phyloP scores from a whole-genome alignment of 2,888 invertebrate species.

The Catocala fraxini region DNA sequence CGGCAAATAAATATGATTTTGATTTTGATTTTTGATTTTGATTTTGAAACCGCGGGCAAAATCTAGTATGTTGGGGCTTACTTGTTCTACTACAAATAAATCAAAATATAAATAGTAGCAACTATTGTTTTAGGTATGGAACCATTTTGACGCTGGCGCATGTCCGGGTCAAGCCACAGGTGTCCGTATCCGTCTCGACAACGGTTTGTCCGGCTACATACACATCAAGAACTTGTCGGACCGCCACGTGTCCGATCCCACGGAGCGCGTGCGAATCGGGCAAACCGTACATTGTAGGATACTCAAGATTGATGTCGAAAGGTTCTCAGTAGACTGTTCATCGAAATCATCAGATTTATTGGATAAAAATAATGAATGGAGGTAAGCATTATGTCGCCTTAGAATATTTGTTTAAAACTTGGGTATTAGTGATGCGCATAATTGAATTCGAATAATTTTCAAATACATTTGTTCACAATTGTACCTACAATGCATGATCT shows the following conservation, averaged over 20 bases:
- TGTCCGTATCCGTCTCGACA: conserved; percentile 95
- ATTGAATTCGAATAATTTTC: too few species aligned
- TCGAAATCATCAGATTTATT: conserved; percentile 96
- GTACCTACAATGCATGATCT: too few species aligned
- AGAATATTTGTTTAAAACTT: too few species aligned
- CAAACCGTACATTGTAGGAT: conserved; percentile 96
- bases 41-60: too few species aligned
- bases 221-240: conserved; percentile 98
- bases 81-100: too few species aligned
- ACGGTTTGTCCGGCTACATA: conserved; percentile 97
- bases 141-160: conserved; percentile 98
- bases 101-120: too few species aligned
- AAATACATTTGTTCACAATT: too few species aligned
- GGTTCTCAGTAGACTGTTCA: conserved; percentile 97
- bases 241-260: conserved; percentile 96
- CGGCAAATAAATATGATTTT: too few species aligned
- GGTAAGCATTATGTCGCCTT: conserved; percentile 67
- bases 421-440: too few species aligned
- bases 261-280: conserved; percentile 95
- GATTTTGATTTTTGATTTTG: too few species aligned
- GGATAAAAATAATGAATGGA: conserved; percentile 97
- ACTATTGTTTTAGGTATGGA: conserved; percentile 91
- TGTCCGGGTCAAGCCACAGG: conserved; percentile 99
- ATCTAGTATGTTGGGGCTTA: too few species aligned
- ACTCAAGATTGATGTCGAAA: conserved; percentile 98